Evolutionary conservation across 2,888 invertebrate species (phyloP), one percentile per base, ranked within the genome.

Genomic region (Koerneria pararmatus): DNA sequence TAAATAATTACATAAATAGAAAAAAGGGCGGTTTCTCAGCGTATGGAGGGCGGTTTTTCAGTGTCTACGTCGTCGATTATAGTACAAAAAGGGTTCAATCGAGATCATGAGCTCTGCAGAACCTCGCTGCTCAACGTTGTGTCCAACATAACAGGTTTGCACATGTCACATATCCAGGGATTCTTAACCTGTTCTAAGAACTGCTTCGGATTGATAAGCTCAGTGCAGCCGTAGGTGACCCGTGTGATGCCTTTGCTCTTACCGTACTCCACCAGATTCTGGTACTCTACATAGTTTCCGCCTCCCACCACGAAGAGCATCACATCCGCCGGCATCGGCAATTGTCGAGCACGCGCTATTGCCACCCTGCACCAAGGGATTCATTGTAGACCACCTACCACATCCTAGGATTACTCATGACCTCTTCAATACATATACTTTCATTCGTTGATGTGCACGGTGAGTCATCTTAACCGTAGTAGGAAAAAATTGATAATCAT

Each of bases 231-330:
- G 84, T 98, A 98, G 65, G 93, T 90, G 70, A 98, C 90, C 83
- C 91, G 89, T 56, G 74, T 71, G 51, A 81, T 58, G 4, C 77
- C 76, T 27, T 78, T 79, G n/a, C 90, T 90, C 88, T 91, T 94
- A 41, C 91, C 91, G 83, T 94, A 94, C 84, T 97, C 97, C 63
- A 91, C 69, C 62, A 99, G 88, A 88, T 99, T 98, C 85, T 97
- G 97, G 85, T 98, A 98, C 85, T 99, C 98, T 82, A 97, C 95
- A 84, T 98, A 99, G 87, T 95, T 97, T 59, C 98, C 87, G 31
- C 87, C 87, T 56, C 87, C 87, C 34, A 87, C 84, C 22, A 87
- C 83, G 70, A 87, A 87, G 41, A 87, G 85, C 72, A 85, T 83
- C 2, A 86, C 83, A 72, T 86, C 84, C 62, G 78, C 73, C 3